Base-by-base conservation (phyloP, 1,140 invertebrate species). In the Episyrphus balteatus region DNA sequence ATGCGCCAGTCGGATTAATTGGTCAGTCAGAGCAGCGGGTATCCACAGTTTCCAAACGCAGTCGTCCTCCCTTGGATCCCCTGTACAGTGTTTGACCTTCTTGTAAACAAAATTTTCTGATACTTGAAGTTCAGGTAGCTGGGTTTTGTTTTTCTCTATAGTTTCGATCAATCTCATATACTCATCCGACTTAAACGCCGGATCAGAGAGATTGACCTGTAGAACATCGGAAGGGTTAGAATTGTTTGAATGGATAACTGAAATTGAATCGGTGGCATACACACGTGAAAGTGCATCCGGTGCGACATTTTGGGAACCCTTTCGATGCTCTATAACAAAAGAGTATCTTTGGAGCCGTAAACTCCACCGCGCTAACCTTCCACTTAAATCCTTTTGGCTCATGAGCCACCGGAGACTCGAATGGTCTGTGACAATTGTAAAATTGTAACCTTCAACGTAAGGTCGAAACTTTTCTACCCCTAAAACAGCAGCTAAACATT, bases 401-500 rank as follows among this genome's bases (percentile, higher is more conserved):
- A 57, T 42, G 30, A 59, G 54, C 55, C 55, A 57, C 42, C 55
- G 51, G 18, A 59, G 31, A 12, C 49, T 49, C 5, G 46, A 31
- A 51, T 58, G 56, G 34, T 58, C 54, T 1, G 57, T 56, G 17
- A 69, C 50, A 1, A 75, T 61, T 1, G 18, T 59, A 45, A 73
- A 71, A 7, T 62, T 48, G 7, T 19, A 61, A 6, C 58, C 61
- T 30, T 68, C 58, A 32, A 73, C 33, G 53, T 70, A 77, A 15
- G 56, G 51, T 26, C 57, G 41, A 47, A 71, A 73, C 37, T 70
- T 55, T 45, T 70, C 56, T 2, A 75, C 54, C 9, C 64, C 67
- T 45, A 58, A 57, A 0, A 75, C 42, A 10, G 74, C 53, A 10
- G 68, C 69, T 26, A 75, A 51, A 17, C 61, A 58, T 61, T 75